phyloP scores from a whole-genome alignment of 2,888 invertebrate species.

The Apoda limacodes region DNA sequence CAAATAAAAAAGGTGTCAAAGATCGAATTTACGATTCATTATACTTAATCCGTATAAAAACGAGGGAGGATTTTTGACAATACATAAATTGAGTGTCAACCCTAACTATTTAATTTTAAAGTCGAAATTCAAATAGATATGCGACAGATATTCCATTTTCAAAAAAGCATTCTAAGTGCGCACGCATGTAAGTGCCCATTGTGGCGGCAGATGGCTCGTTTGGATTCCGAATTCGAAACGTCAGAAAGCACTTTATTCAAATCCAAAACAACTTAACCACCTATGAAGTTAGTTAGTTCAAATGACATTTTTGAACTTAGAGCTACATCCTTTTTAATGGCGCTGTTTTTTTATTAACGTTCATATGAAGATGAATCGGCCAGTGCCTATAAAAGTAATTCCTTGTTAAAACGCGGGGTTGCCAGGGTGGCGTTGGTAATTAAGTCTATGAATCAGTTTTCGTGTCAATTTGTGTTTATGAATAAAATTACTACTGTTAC shows the following conservation, averaged over 20 bases:
- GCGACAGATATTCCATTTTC: constrained; percentile 36
- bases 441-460: constrained; percentile 35
- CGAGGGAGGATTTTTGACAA: constrained; percentile 32
- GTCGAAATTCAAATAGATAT: constrained; percentile 12
- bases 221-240: constrained; percentile 35
- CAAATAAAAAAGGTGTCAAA: constrained; percentile 70
- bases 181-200: constrained; percentile 61
- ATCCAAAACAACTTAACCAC: too few species aligned
- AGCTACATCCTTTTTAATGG: constrained; percentile 16
- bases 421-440: constrained; percentile 30
- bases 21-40: constrained; percentile 71
- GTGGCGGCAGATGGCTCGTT: constrained; percentile 62
- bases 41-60: constrained; percentile 63
- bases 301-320: too few species aligned
- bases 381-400: constrained; percentile 30
- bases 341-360: constrained; percentile 26
- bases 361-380: constrained; percentile 29
- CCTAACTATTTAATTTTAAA: not conserved
- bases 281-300: too few species aligned
- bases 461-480: constrained; percentile 32
- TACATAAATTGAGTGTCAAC: constrained; percentile 20
- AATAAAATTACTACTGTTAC: constrained; percentile 31
- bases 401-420: constrained; percentile 23
- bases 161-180: constrained; percentile 52
- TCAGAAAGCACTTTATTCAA: constrained; percentile 21